Evolutionary conservation across 2,113 vertebrate species (phyloP).

Genomic region (Nestor notabilis): DNA sequence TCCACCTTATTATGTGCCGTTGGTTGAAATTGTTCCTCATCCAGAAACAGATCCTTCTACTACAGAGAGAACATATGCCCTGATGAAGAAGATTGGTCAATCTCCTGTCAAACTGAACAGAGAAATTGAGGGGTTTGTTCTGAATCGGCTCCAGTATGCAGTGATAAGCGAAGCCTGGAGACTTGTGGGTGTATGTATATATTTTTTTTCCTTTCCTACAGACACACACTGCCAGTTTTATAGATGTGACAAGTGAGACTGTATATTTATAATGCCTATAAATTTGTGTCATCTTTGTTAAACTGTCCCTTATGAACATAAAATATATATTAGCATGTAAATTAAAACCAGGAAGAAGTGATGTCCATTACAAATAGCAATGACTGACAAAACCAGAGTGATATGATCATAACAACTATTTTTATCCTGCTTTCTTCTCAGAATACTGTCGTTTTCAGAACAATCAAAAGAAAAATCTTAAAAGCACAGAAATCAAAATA

Average conservation of each 20-base stretch:
- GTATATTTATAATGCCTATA: neutral
- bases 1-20: slow-evolving; percentile 89
- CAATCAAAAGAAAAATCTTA: neutral
- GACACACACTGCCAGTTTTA: neutral
- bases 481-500: neutral
- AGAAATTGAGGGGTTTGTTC: slow-evolving; percentile 90
- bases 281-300: neutral
- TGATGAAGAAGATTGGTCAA: slow-evolving; percentile 92
- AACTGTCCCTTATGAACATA: neutral
- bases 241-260: neutral
- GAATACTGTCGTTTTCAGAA: neutral
- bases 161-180: slow-evolving; percentile 94
- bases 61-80: slow-evolving; percentile 78
- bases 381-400: neutral
- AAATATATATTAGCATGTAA: neutral
- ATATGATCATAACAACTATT: neutral
- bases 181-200: slow-evolving; percentile 85
- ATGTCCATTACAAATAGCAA: neutral
- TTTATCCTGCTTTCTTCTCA: neutral
- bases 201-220: neutral
- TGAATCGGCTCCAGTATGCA: slow-evolving; percentile 94
- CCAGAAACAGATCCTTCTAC: slow-evolving; percentile 82
- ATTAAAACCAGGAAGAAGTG: neutral
- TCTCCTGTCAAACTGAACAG: slow-evolving; percentile 85
- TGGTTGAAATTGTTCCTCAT: slow-evolving; percentile 97